Conservation (phyloP, 2,888 invertebrate genomes). For the Watsonalla cultraria region DNA sequence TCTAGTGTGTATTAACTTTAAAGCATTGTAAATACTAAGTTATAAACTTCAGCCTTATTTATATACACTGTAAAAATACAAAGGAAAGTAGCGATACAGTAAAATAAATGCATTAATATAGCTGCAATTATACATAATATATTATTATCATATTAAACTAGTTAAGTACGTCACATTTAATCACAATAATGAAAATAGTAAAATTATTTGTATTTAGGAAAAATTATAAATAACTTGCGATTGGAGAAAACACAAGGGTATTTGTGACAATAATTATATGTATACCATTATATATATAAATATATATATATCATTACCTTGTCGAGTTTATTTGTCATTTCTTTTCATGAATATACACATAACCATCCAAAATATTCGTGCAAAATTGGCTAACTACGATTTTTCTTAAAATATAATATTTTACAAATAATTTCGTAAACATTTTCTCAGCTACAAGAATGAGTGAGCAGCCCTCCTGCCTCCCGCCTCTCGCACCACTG, state of each 20-base stretch:
- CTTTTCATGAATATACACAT: constrained; percentile 37
- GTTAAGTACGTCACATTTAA: constrained; percentile 62
- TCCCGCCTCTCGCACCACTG: not conserved
- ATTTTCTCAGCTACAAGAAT: not conserved
- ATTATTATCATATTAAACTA: constrained; percentile 20
- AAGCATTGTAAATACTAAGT: constrained; percentile 42
- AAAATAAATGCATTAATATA: constrained; percentile 37
- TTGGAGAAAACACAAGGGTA: constrained; percentile 19
- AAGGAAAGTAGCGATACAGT: constrained; percentile 31
- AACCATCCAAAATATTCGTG: constrained; percentile 46
- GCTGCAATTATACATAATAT: constrained; percentile 34
- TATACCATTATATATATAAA: constrained; percentile 5
- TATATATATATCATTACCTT: constrained; percentile 22
- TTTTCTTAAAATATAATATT: constrained; percentile 30
- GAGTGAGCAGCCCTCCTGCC: not conserved
- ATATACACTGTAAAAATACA: constrained; percentile 47
- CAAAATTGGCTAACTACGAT: constrained; percentile 67
- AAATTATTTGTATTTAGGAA: constrained; percentile 6
- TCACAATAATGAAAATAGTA: constrained; percentile 43
- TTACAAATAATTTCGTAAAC: constrained; percentile 12
- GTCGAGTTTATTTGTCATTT: constrained; percentile 15
- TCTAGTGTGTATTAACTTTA: constrained; percentile 22
- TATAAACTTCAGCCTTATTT: constrained; percentile 59
- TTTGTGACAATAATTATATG: no score
- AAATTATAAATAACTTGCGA: constrained; percentile 9